A percentile compares a stretch with the other conserved stretches of the same genome.
phyloP scores from a whole-genome alignment of 2,888 invertebrate species.

The Willowsia nigromaculata region DNA sequence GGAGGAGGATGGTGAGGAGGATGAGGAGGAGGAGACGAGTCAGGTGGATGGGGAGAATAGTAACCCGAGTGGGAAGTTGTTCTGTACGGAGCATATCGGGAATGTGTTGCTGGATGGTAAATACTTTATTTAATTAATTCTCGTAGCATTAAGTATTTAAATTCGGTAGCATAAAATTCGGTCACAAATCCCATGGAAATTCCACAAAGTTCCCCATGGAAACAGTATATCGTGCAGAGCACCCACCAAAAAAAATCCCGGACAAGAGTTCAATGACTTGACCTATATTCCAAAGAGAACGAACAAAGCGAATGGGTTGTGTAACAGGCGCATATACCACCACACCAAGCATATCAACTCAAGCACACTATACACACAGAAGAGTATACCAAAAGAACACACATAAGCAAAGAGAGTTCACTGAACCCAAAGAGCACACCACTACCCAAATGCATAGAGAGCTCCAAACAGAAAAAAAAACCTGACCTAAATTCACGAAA shows the following conservation, averaged over 20 bases:
- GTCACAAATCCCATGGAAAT: neutral
- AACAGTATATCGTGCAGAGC: neutral
- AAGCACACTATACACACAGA: neutral
- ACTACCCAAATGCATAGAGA: too few species aligned
- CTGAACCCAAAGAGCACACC: too few species aligned
- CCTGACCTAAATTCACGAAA: too few species aligned
- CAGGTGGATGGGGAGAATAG: neutral
- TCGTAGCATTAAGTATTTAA: neutral
- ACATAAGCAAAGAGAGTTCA: too few species aligned
- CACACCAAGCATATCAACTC: neutral
- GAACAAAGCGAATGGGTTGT: neutral
- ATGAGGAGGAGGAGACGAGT: neutral
- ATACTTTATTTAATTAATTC: neutral
- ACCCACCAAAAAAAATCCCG: neutral
- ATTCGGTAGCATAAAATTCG: neutral
- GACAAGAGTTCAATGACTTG: slow-evolving; percentile 62
- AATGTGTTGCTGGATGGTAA: slow-evolving; percentile 71
- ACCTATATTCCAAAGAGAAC: slow-evolving; percentile 37
- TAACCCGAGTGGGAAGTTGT: neutral
- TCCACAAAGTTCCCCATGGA: neutral
- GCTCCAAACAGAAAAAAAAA: too few species aligned
- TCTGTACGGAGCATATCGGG: slow-evolving; percentile 71
- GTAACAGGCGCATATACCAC: slow-evolving; percentile 26
- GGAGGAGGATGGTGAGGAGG: slow-evolving; percentile 15
- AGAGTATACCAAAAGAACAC: neutral